Base-by-base conservation (phyloP, 2,113 vertebrate genomes). In the Callopanchax toddi region DNA sequence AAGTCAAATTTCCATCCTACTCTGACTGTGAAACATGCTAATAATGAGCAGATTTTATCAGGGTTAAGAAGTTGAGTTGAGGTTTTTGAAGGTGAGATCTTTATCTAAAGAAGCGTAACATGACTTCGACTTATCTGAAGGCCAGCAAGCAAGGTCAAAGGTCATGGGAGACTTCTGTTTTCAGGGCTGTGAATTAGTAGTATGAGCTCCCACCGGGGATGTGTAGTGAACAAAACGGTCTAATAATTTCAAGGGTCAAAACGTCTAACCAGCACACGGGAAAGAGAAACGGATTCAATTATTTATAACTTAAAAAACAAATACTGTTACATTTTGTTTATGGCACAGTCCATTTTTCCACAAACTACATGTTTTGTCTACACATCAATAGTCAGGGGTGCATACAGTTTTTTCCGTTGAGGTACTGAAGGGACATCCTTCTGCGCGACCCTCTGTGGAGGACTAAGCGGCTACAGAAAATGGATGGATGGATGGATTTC, bases 71-170 rank as follows among this genome's bases (percentile, higher is more conserved):
- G 54, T 46, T 2, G 53, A 74, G 66, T 60, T 52, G 66, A 78
- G 21, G 58, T 18, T 68, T n/a, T 68, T 60, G 29, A 76, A 61
- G 69, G 61, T 60, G 39, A 82, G 77, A 86, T 83, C 45, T 48
- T 70, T 79, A 79, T 88, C 80, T 74, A 16, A 61, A 66, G 63
- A 69, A 72, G 78, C 54, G 70, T 49, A 74, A 80, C 79, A 82
- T 58, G 64, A 75, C 71, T 79, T 82, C 82, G 36, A 45, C 45
- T 79, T 57, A 58, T 55, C 58, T 76, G 56, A 59, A 55, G 55
- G 54, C 60, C 3, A 22, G 53, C 0, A 0, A 82, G 76, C 39
- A 18, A 61, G 82, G 83, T 79, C 74, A 85, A 70, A 81, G 89
- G 89, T 84, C 79, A 83, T 25, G 56, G 53, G 67, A 82, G 73